Percentiles rank a stretch among this genome's conserved stretches.
phyloP scores from a whole-genome alignment of 64 coral and sea anemone genomes.

The Montipora cactus region DNA sequence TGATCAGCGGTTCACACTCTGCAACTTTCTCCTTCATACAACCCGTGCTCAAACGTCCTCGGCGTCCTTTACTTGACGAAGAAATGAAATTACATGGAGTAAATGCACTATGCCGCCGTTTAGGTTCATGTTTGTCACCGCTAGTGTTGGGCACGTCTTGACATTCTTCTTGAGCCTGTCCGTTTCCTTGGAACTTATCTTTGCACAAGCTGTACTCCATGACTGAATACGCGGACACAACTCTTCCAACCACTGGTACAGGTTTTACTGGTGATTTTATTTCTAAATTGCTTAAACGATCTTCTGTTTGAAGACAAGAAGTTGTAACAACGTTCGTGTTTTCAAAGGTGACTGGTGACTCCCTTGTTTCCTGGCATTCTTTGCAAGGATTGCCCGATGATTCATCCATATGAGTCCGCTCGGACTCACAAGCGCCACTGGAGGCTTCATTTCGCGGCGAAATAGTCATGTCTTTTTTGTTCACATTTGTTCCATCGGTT shows the following conservation, averaged over 20 bases:
- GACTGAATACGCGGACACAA: slow-evolving; percentile 5
- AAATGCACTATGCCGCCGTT: slow-evolving; percentile 29
- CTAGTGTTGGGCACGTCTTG: background rate
- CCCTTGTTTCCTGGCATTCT: background rate
- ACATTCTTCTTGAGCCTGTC: background rate
- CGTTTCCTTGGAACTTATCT: background rate
- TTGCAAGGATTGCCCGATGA: background rate
- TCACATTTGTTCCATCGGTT: background rate
- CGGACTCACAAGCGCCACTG: background rate
- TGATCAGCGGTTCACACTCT: slow-evolving; percentile 41
- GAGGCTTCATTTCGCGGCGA: background rate
- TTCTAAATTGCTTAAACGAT: background rate
- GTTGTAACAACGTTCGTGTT: no score
- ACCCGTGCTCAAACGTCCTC: slow-evolving; percentile 22
- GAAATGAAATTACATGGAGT: background rate
- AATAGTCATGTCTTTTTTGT: background rate
- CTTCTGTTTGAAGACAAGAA: background rate
- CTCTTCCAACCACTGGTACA: slow-evolving; percentile 11
- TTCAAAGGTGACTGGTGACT: background rate
- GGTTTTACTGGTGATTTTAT: slow-evolving; percentile 12
- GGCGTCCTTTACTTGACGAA: background rate
- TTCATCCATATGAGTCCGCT: background rate
- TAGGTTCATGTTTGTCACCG: background rate
- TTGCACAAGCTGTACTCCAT: slow-evolving; percentile 31
- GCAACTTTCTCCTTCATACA: slow-evolving; percentile 20